A percentile compares a stretch with the other conserved stretches of the same genome.
Conservation (phyloP, 2,888 invertebrate genomes). For the Aspidiotus rigidus region DNA sequence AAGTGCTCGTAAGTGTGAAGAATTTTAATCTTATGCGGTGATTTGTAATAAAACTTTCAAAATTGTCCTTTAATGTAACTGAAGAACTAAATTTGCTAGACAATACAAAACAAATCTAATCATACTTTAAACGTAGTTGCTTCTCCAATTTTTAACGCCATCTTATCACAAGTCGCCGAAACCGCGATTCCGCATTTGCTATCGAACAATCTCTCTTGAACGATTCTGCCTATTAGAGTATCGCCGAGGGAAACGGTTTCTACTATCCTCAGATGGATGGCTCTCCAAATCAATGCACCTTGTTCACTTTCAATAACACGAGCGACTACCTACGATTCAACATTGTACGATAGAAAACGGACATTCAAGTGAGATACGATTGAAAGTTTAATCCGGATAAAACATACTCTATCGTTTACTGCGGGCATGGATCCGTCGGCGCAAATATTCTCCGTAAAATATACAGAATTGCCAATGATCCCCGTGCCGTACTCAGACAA, state of each 20-base stretch:
- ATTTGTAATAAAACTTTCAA: no score
- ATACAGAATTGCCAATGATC: constrained; percentile 54
- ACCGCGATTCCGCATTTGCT: constrained; percentile 15
- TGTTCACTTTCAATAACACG: constrained; percentile 67
- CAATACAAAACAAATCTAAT: background rate
- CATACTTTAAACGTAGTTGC: background rate
- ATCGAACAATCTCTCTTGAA: constrained; percentile 14
- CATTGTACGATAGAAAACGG: background rate
- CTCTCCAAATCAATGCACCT: constrained; percentile 51
- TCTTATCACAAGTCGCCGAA: background rate
- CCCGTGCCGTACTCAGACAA: constrained; percentile 17
- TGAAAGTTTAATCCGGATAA: background rate
- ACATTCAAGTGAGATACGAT: background rate
- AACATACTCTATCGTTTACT: constrained; percentile 50
- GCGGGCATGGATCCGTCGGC: constrained; percentile 49
- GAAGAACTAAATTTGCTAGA: background rate
- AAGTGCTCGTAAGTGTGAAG: no score
- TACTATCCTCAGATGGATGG: constrained; percentile 46
- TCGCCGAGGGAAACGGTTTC: background rate
- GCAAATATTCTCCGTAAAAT: constrained; percentile 52
- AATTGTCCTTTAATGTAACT: background rate
- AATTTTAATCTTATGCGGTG: no score
- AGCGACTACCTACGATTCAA: constrained; percentile 45
- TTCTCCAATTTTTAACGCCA: background rate
- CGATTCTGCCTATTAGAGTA: constrained; percentile 4